Percentiles rank a stretch among this genome's conserved stretches.
These are phyloP conservation scores for Philopotamus ludificatus DNA, from an alignment of 1,140 invertebrate genomes.

Conservation along the genomic window DNA sequence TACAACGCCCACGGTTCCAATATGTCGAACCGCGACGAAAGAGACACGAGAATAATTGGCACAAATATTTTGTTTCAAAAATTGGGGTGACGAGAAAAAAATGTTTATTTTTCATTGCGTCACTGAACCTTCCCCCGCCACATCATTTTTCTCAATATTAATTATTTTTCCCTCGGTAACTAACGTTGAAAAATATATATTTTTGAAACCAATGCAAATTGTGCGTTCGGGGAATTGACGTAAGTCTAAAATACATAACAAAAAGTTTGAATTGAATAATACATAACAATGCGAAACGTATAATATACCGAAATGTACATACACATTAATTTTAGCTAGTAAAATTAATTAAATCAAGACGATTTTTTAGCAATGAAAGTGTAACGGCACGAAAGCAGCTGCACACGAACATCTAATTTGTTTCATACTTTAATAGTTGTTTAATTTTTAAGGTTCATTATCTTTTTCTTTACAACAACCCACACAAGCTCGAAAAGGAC, in stretches of 20 bases:
- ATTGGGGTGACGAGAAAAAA: background rate
- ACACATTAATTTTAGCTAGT: background rate
- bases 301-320: background rate
- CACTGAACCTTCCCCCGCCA: too few relatives aligned
- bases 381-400: background rate
- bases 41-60: background rate
- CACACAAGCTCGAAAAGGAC: background rate
- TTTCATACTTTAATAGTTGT: background rate
- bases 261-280: too few relatives aligned
- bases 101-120: background rate
- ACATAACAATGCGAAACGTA: background rate
- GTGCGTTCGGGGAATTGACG: too few relatives aligned
- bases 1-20: background rate
- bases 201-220: too few relatives aligned
- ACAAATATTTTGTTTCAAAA: background rate
- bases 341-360: background rate
- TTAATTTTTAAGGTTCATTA: background rate
- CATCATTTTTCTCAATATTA: too few relatives aligned
- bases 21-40: background rate
- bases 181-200: too few relatives aligned
- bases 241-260: too few relatives aligned
- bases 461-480: background rate
- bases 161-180: too few relatives aligned
- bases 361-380: background rate
- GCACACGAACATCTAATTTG: background rate